These are phyloP conservation scores for Emydocephalus ijimae DNA, from an alignment of 2,113 vertebrate species.

Conservation along the genomic window DNA sequence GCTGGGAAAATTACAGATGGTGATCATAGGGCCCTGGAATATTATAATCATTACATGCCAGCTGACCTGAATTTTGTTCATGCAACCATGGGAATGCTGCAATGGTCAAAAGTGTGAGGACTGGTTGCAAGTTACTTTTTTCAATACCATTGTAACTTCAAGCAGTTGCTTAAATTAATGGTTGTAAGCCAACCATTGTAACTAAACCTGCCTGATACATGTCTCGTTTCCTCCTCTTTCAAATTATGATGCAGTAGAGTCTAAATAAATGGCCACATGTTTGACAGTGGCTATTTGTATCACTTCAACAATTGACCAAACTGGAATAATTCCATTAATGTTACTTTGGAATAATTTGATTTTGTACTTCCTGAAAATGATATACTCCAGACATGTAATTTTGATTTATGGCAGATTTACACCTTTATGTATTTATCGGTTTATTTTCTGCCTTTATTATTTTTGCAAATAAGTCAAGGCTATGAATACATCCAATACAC, in stretches of 20 bases:
- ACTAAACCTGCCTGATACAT: neutral
- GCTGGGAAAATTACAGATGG: no score
- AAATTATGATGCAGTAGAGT: neutral
- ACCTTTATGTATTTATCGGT: neutral
- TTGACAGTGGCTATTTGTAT: neutral
- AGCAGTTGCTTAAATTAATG: neutral
- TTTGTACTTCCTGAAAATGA: neutral
- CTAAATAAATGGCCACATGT: neutral
- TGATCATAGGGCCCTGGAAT: no score
- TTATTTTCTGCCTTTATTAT: neutral
- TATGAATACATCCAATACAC: neutral
- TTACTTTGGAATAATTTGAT: neutral
- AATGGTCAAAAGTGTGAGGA: neutral
- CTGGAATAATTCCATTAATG: neutral
- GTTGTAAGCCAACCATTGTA: neutral
- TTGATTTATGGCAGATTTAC: neutral
- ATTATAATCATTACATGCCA: no score
- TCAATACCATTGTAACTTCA: neutral
- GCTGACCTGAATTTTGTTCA: neutral
- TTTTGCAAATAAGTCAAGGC: neutral
- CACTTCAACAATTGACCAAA: neutral
- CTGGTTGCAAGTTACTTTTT: neutral
- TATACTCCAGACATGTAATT: neutral
- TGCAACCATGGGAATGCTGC: neutral
- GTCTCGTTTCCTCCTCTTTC: neutral